phyloP scores from a whole-genome alignment of 64 coral and sea anemone genomes.

The Porites australiensis region DNA sequence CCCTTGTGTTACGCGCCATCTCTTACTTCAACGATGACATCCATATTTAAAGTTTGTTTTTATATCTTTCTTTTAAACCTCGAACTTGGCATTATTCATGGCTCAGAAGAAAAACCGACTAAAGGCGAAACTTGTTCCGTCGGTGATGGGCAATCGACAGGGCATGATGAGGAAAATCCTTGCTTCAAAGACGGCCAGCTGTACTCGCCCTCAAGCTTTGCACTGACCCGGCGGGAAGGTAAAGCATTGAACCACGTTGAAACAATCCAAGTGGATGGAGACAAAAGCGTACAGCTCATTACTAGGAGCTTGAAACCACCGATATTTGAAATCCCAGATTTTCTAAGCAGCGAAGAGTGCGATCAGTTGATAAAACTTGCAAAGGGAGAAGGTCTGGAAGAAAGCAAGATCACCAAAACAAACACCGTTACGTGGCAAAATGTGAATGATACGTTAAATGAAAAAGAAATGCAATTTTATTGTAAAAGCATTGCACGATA shows the following conservation, averaged over 20 bases:
- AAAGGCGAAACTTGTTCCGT: constrained; percentile 10
- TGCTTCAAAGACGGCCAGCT: constrained; percentile 1
- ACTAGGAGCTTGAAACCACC: constrained; percentile 53
- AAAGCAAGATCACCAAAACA: neutral
- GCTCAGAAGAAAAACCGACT: neutral
- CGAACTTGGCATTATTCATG: neutral
- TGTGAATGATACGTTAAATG: neutral
- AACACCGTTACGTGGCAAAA: neutral
- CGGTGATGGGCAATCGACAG: neutral
- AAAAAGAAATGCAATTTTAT: neutral
- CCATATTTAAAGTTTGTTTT: neutral
- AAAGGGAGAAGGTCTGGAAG: constrained; percentile 26
- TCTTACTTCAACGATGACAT: neutral
- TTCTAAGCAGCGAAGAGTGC: constrained; percentile 38
- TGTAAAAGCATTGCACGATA: constrained; percentile 6
- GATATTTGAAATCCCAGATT: constrained; percentile 63
- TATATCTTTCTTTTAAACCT: neutral
- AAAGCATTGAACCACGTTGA: constrained; percentile 16
- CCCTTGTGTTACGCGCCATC: neutral
- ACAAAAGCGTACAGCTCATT: constrained; percentile 8
- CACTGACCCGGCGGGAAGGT: neutral
- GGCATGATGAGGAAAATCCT: neutral
- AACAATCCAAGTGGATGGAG: constrained; percentile 6
- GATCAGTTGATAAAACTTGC: constrained; percentile 47
- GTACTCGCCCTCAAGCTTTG: neutral